These are phyloP conservation scores for Ibycter americanus DNA, from an alignment of 2,797 vertebrate genomes.

Conservation along the genomic window DNA sequence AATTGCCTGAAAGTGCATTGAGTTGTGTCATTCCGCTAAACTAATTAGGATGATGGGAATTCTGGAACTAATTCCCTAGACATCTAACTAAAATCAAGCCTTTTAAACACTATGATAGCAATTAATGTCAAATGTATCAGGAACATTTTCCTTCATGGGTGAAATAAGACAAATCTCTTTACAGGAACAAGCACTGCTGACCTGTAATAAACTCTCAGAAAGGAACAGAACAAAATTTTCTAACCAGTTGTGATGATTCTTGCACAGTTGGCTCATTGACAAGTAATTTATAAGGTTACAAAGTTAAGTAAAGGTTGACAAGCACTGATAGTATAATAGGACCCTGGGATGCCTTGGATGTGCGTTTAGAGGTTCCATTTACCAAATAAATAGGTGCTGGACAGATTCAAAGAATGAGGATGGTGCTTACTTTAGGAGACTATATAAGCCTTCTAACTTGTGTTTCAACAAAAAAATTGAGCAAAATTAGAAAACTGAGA, in stretches of 20 bases:
- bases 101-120: neutral
- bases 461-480: neutral
- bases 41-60: conserved; percentile 7
- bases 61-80: neutral
- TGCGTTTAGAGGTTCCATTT: neutral
- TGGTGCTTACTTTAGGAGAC: neutral
- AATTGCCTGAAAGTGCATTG: neutral
- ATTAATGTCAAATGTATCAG: neutral
- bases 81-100: neutral
- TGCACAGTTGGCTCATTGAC: neutral
- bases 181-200: neutral
- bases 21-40: neutral
- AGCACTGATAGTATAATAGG: neutral
- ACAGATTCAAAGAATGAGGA: neutral
- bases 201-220: neutral
- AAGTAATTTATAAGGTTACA: neutral
- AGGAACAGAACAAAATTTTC: neutral
- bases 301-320: neutral
- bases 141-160: neutral
- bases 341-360: neutral
- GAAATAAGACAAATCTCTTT: neutral
- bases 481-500: neutral
- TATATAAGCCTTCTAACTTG: neutral
- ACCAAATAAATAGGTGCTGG: neutral
- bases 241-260: neutral